These are phyloP conservation scores for Xerus inauris DNA, from an alignment of 2,113 vertebrate genomes.

Conservation along the genomic window DNA sequence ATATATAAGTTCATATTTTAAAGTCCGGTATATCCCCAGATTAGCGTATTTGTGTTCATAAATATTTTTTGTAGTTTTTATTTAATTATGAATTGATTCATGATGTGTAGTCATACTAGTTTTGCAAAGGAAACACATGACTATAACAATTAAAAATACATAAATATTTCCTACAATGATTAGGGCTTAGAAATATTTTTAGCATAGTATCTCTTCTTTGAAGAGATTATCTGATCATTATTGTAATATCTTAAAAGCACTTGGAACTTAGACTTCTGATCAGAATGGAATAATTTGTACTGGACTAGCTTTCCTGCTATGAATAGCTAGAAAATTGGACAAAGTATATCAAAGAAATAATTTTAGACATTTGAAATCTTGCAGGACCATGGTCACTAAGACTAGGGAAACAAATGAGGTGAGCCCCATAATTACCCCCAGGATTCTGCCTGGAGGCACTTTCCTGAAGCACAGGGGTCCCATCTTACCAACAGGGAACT, in stretches of 20 bases:
- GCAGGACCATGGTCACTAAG: background rate
- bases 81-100: background rate
- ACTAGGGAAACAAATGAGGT: background rate
- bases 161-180: background rate
- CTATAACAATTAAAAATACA: background rate
- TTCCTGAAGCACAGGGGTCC: background rate
- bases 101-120: background rate
- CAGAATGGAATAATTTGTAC: background rate
- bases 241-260: background rate
- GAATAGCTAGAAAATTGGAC: background rate
- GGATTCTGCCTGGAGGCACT: background rate
- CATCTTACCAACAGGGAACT: background rate
- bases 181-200: constrained; percentile 40
- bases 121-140: constrained; percentile 10
- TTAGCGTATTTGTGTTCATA: constrained; percentile 12
- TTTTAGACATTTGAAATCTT: constrained; percentile 44
- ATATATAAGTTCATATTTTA: background rate
- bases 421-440: background rate
- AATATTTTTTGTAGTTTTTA: background rate
- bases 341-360: background rate
- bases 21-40: background rate
- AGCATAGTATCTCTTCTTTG: constrained; percentile 1
- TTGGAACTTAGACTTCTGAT: background rate
- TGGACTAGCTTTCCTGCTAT: background rate
- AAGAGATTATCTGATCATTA: background rate